Evolutionary conservation across 92 coral and sea anemone species (phyloP), one percentile per base, ranked within the genome.

Genomic region (Zoanthus sansibaricus): DNA sequence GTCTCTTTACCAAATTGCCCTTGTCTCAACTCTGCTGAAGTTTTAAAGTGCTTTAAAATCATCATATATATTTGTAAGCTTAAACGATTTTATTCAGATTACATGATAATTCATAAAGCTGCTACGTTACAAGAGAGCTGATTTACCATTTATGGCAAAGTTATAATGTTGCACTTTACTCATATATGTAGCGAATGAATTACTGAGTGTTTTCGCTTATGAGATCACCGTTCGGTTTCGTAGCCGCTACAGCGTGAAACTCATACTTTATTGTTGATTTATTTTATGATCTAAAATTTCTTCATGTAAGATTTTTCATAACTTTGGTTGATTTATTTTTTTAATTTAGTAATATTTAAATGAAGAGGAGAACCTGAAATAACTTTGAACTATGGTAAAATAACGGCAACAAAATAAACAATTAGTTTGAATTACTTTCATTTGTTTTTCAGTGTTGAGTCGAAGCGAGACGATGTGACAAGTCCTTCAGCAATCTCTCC

Each of bases 401-500:
- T 13, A 5, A 70, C 21, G 25, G 21, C 42, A 62, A 46, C 73
- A 47, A 66, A 37, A 20, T 42, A 31, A 42, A n/a, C 51, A 21
- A 33, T 45, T 10, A 70, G 47, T 4, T 54, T 76, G 9, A 64
- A 64, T n/a, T 15, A n/a, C 45, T 80, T 14, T 21, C 8, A 64
- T 66, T 46, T 67, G 9, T 80, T 67, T 80, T 69, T 32, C 52
- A 80, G 85, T 33, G 16, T 67, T 49, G 59, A 47, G 49, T 80
- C 75, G 45, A 80, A 80, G 75, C 44, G 64, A 10, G 14, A 16
- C 30, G 85, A 80, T 20, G 85, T 64, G 46, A 46, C 75, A 51
- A 80, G 75, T 25, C 56, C 62, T 80, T 66, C 75, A 66, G 74
- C 85, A 9, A 6, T 79, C 84, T 15, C 37, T 33, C 55, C 73